Conservation (phyloP, 1,140 invertebrate genomes). For the Drosophila orena region DNA sequence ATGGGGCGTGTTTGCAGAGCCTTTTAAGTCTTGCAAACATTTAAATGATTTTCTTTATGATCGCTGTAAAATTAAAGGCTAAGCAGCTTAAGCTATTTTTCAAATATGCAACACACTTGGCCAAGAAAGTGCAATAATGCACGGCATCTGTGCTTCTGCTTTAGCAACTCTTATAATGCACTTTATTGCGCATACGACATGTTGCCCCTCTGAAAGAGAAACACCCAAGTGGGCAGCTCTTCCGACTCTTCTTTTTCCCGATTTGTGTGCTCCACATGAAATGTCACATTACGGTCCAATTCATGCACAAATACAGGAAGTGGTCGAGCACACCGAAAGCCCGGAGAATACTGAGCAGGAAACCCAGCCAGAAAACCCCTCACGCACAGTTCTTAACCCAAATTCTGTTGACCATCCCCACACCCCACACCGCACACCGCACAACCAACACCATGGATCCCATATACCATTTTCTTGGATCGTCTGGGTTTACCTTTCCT, state of each 20-base stretch:
- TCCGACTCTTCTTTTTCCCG: constrained; percentile 1
- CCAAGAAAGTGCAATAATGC: not conserved
- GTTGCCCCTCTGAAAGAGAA: constrained; percentile 25
- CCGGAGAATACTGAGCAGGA: constrained; percentile 20
- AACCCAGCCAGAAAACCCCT: constrained; percentile 9
- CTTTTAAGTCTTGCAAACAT: constrained; percentile 46
- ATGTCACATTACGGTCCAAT: constrained; percentile 80
- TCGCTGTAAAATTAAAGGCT: constrained; percentile 18
- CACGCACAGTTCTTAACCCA: constrained; percentile 69
- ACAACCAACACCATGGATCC: too few relatives aligned
- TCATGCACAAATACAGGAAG: constrained; percentile 72
- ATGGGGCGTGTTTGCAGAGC: constrained; percentile 19
- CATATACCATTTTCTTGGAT: not conserved
- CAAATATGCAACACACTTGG: too few relatives aligned
- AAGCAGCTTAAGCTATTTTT: too few relatives aligned
- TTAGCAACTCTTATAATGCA: constrained; percentile 23
- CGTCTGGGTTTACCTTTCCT: constrained; percentile 55
- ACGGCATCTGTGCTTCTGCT: not conserved
- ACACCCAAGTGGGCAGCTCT: constrained; percentile 12
- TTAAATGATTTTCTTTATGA: constrained; percentile 60
- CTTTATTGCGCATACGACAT: constrained; percentile 65
- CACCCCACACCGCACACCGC: too few relatives aligned
- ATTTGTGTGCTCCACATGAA: constrained; percentile 54
- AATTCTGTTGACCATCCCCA: constrained; percentile 31
- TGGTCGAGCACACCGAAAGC: constrained; percentile 54